These are phyloP conservation scores for Microdon myrmicae DNA, from an alignment of 2,888 invertebrate species.

Conservation along the genomic window DNA sequence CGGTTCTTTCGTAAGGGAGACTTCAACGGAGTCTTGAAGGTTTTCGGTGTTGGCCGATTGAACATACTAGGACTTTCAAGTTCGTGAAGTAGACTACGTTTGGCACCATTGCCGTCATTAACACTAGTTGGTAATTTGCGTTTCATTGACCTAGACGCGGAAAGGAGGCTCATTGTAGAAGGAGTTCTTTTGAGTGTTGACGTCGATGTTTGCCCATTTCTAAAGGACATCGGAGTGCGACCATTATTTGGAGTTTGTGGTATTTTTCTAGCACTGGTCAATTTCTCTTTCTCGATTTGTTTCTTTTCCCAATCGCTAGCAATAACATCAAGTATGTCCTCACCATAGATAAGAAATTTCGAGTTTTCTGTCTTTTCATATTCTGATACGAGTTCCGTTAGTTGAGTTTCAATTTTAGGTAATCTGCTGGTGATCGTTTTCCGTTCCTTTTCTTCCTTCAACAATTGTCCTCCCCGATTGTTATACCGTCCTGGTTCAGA, in stretches of 20 bases:
- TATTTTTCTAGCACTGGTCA: slow-evolving; percentile 67
- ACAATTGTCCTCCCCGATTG: slow-evolving; percentile 86
- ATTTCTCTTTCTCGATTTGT: slow-evolving; percentile 58
- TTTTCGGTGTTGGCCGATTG: slow-evolving; percentile 31
- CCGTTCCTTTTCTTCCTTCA: slow-evolving; percentile 88
- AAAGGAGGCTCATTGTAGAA: slow-evolving; percentile 54
- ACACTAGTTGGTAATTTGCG: slow-evolving; percentile 54
- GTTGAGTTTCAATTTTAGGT: slow-evolving; percentile 78
- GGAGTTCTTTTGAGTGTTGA: slow-evolving; percentile 58
- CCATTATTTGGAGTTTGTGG: slow-evolving; percentile 38
- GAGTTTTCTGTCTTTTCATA: slow-evolving; percentile 70
- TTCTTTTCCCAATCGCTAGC: slow-evolving; percentile 72
- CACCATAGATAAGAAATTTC: slow-evolving; percentile 74
- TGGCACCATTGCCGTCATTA: slow-evolving; percentile 53
- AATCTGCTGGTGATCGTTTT: slow-evolving; percentile 78
- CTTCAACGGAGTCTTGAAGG: slow-evolving; percentile 49
- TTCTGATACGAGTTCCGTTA: slow-evolving; percentile 69
- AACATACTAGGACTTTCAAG: slow-evolving; percentile 56
- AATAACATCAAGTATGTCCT: slow-evolving; percentile 73
- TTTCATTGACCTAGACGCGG: slow-evolving; percentile 53
- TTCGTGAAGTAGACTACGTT: slow-evolving; percentile 58
- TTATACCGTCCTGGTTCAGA: slow-evolving; percentile 85
- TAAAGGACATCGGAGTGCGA: slow-evolving; percentile 59
- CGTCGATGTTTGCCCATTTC: slow-evolving; percentile 51
- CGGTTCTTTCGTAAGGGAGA: slow-evolving; percentile 57